Evolutionary conservation across 2,113 vertebrate genomes (phyloP).

Genomic region (Epinephelus fuscoguttatus): DNA sequence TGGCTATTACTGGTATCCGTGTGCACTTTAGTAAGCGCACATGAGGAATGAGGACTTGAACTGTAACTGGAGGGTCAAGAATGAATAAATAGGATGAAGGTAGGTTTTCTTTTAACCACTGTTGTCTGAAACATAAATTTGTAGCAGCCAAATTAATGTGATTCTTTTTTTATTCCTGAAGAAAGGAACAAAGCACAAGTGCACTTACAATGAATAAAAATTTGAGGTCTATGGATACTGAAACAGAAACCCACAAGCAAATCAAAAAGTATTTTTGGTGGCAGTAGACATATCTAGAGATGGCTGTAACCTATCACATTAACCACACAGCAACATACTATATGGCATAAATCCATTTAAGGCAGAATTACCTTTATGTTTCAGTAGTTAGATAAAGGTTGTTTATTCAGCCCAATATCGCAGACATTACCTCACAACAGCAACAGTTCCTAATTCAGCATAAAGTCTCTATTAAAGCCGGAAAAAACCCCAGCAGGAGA

Average conservation of each 20-base stretch:
- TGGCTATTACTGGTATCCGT: background rate
- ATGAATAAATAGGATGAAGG: background rate
- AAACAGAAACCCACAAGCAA: background rate
- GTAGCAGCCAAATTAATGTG: background rate
- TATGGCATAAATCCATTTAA: background rate
- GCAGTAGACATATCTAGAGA: background rate
- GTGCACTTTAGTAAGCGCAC: background rate
- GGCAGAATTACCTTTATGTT: background rate
- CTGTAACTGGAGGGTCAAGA: constrained; percentile 1
- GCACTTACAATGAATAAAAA: too few relatives aligned
- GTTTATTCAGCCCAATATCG: constrained; percentile 11
- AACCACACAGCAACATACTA: background rate
- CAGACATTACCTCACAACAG: constrained; percentile 2
- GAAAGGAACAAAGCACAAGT: background rate
- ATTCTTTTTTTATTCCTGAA: background rate
- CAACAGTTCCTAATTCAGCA: constrained; percentile 9
- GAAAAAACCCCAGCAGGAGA: background rate
- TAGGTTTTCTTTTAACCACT: background rate
- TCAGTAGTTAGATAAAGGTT: background rate
- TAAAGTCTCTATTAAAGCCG: constrained; percentile 7
- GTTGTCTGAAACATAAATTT: background rate
- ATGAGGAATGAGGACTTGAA: background rate
- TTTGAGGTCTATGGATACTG: background rate
- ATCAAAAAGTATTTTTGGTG: background rate
- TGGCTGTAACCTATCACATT: background rate